Evolutionary conservation across 2,888 invertebrate genomes (phyloP).

Genomic region (Chironomus riparius): DNA sequence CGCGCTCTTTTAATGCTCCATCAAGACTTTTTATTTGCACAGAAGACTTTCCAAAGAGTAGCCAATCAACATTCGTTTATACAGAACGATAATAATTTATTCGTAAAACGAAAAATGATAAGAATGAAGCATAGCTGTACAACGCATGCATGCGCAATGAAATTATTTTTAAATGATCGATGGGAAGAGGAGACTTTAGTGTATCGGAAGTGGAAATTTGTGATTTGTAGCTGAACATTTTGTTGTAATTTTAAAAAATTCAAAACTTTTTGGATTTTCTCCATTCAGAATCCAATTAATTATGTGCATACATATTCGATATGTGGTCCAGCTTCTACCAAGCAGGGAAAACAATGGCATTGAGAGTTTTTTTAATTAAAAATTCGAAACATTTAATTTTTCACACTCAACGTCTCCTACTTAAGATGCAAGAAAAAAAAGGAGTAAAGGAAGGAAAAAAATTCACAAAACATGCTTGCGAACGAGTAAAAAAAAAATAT

Average conservation of each 20-base stretch:
- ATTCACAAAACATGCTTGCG: conserved; percentile 19
- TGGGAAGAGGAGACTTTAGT: background rate
- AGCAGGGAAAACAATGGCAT: too few species aligned
- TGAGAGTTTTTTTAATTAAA: background rate
- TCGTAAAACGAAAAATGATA: background rate
- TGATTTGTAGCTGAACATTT: too few species aligned
- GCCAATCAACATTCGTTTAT: background rate
- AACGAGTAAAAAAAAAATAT: background rate
- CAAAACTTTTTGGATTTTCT: background rate
- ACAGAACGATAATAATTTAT: background rate
- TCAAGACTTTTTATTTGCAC: background rate
- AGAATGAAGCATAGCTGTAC: background rate
- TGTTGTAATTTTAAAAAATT: background rate
- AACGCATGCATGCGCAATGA: background rate
- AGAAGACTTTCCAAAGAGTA: background rate
- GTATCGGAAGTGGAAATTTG: too few species aligned
- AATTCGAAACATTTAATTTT: conserved; percentile 12
- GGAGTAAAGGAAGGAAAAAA: conserved; percentile 1
- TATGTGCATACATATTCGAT: too few species aligned
- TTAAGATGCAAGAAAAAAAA: background rate
- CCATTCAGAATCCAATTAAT: background rate
- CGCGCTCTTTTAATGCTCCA: background rate
- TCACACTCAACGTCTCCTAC: conserved; percentile 15
- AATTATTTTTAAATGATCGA: background rate
- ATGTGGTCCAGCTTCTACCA: too few species aligned